Evolutionary conservation across 2,113 vertebrate species (phyloP).

Genomic region (Oncorhynchus mykiss): DNA sequence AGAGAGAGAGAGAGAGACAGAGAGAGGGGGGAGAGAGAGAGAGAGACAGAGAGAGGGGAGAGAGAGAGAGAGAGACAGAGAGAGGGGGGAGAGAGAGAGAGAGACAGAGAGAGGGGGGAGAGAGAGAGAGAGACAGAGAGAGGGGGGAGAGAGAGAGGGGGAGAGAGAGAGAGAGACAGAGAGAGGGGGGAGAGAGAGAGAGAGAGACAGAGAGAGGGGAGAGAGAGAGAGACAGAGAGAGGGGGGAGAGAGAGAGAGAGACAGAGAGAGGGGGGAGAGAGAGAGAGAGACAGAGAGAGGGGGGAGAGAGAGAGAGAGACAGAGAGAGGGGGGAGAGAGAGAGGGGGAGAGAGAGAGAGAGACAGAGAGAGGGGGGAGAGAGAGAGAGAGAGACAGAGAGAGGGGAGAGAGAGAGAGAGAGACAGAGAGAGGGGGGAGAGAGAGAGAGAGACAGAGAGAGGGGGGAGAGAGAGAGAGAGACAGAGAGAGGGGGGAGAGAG

Average conservation of each 20-base stretch:
- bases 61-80: not conserved
- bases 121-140: no score
- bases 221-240: no score
- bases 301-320: not conserved
- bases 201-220: not conserved
- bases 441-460: not conserved
- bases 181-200: not conserved
- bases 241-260: not conserved
- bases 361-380: not conserved
- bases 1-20: not conserved
- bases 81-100: not conserved
- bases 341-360: not conserved
- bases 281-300: constrained; percentile 5
- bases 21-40: not conserved
- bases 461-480: no score
- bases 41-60: no score
- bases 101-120: not conserved
- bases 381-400: no score
- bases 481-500: not conserved
- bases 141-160: no score
- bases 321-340: not conserved
- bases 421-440: no score
- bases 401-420: no score
- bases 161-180: not conserved
- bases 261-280: constrained; percentile 4